A percentile compares a stretch with the other conserved stretches of the same genome.
These are phyloP conservation scores for Hermetia illucens DNA, from an alignment of 1,140 invertebrate genomes.

Conservation along the genomic window DNA sequence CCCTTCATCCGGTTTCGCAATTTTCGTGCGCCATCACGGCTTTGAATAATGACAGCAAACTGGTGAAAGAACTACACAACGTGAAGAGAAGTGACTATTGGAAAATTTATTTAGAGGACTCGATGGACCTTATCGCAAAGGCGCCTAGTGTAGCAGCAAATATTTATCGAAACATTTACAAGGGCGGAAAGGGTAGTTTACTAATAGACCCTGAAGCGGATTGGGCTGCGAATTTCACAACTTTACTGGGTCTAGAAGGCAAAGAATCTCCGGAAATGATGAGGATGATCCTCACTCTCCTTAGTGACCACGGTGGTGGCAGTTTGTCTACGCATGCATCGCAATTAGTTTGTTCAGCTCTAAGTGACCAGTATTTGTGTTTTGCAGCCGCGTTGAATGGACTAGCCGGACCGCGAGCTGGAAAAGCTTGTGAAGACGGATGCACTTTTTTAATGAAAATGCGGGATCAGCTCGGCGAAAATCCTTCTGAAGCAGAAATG, in stretches of 20 bases:
- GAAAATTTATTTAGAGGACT: slow-evolving; percentile 80
- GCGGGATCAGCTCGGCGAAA: slow-evolving; percentile 61
- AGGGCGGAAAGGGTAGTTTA: slow-evolving; percentile 64
- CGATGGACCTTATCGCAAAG: slow-evolving; percentile 90
- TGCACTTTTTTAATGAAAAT: slow-evolving; percentile 70
- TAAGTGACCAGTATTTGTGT: slow-evolving; percentile 86
- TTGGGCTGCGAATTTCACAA: slow-evolving; percentile 84
- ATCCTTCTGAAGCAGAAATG: slow-evolving; percentile 70
- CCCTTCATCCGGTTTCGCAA: slow-evolving; percentile 90
- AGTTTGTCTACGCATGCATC: slow-evolving; percentile 89
- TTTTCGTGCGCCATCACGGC: slow-evolving; percentile 80
- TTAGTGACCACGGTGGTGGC: slow-evolving; percentile 89
- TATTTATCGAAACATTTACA: slow-evolving; percentile 80
- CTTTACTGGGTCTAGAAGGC: slow-evolving; percentile 80
- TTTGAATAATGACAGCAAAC: slow-evolving; percentile 81
- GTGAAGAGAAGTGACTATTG: slow-evolving; percentile 13
- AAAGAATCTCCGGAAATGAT: slow-evolving; percentile 76
- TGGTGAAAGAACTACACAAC: slow-evolving; percentile 53
- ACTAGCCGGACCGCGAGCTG: slow-evolving; percentile 86
- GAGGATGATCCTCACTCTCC: slow-evolving; percentile 86
- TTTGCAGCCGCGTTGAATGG: slow-evolving; percentile 88
- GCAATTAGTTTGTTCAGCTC: slow-evolving; percentile 84
- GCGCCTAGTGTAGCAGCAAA: slow-evolving; percentile 81
- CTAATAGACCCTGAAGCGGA: slow-evolving; percentile 75
- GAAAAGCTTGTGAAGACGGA: slow-evolving; percentile 88